Evolutionary conservation across 2,797 vertebrate genomes (phyloP), one percentile per base, ranked within the genome.

Genomic region (Tarsius wallacei): DNA sequence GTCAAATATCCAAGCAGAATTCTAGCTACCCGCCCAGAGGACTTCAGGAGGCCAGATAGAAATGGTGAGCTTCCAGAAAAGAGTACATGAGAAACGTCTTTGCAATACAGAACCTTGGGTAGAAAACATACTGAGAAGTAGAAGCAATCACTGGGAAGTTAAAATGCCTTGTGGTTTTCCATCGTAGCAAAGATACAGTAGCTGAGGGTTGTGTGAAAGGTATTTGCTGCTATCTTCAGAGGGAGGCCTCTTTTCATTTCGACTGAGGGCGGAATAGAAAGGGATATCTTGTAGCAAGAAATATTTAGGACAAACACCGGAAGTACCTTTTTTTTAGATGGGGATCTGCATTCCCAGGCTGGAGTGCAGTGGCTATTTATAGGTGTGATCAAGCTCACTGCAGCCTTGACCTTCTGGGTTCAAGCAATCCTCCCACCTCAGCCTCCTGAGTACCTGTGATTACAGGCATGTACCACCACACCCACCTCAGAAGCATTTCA

Each of bases 211-310:
- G 31, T 26, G 26, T 42, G 71, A 84, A 78, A 81, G 17, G 71
- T 64, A 84, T 87, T 80, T 91, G 55, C 36, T 61, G 57, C 16
- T 59, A 42, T 87, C 74, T 93, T 86, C 71, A 91, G 77, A 74
- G 84, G 80, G 12, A 88, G 70, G 42, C 64, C 89, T 93, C 16
- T 93, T 87, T 89, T 63, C 47, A 78, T 93, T 74, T 90, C 51
- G 19, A 53, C 19, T 28, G 49, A 91, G 19, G 87, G 71, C 42
- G 87, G 63, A 84, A 90, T 28, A 80, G 78, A 91, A 84, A 68
- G 21, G 22, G 22, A 59, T 63, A 86, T 70, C 24, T 73, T 76
- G 2, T 33, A 85, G 36, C 64, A 64, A 85, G 87, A 74, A 24
- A 76, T 12, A 91, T 51, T 94, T 81, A 85, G 61, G 66, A 73